Conservation (phyloP, 1,140 invertebrate species). For the Habropoda laboriosa region DNA sequence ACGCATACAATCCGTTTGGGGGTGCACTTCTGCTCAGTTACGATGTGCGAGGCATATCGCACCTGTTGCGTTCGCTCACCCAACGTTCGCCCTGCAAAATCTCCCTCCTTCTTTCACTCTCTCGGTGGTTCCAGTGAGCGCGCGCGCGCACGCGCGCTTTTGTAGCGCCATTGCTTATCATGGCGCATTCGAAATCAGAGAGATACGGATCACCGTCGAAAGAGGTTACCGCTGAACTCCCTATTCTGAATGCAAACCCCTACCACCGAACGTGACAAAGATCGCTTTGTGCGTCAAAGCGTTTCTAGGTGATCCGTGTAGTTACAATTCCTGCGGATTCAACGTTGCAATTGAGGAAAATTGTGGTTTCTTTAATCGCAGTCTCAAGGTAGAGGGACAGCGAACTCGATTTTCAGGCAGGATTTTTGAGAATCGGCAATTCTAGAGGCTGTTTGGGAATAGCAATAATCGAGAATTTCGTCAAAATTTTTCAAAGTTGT, state of each 20-base stretch:
- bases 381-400: background rate
- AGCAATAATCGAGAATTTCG: background rate
- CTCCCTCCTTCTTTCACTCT: slow-evolving; percentile 24
- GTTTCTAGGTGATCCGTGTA: background rate
- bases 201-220: background rate
- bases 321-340: background rate
- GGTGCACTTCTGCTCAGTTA: slow-evolving; percentile 34
- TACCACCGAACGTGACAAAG: background rate
- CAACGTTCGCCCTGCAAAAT: slow-evolving; percentile 59
- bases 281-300: background rate
- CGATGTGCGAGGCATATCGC: slow-evolving; percentile 50
- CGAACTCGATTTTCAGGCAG: background rate
- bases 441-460: no score
- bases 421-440: no score
- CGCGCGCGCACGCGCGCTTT: slow-evolving; percentile 36
- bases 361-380: background rate
- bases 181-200: slow-evolving; percentile 36
- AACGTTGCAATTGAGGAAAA: background rate
- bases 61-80: slow-evolving; percentile 63
- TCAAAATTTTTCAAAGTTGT: no score
- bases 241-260: background rate
- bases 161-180: background rate
- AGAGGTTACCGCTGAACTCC: background rate
- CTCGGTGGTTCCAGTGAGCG: slow-evolving; percentile 37
- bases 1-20: slow-evolving; percentile 22